phyloP scores from a whole-genome alignment of 2,888 invertebrate species.

The Anorthoa munda region DNA sequence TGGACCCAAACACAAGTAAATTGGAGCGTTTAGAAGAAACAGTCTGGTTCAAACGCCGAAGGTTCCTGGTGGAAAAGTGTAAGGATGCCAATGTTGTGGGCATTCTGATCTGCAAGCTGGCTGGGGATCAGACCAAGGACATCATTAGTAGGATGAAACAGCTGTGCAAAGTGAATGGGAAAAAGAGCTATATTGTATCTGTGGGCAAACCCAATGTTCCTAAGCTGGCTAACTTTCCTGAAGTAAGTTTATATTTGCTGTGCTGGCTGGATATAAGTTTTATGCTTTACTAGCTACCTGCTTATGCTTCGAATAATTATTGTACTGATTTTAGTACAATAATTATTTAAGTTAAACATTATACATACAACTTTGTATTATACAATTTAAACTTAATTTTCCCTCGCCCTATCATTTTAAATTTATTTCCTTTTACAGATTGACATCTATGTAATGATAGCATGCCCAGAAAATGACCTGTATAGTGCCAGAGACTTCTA shows the following conservation, averaged over 20 bases:
- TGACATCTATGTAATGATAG: slow-evolving; percentile 97
- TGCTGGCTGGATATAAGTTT: neutral
- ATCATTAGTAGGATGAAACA: slow-evolving; percentile 94
- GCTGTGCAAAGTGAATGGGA: slow-evolving; percentile 94
- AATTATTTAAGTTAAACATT: too few species aligned
- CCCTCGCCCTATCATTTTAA: neutral
- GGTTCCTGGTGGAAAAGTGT: slow-evolving; percentile 96
- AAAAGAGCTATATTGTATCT: slow-evolving; percentile 97
- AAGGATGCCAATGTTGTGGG: slow-evolving; percentile 97
- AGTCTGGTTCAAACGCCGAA: slow-evolving; percentile 94
- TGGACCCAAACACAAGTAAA: slow-evolving; percentile 85
- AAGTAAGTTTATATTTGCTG: slow-evolving; percentile 87
- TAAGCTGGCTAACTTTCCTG: slow-evolving; percentile 98
- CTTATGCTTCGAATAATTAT: neutral
- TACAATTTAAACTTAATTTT: neutral
- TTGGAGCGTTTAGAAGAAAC: slow-evolving; percentile 85
- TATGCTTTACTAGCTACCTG: neutral
- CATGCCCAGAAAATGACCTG: slow-evolving; percentile 97
- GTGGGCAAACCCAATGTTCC: slow-evolving; percentile 98
- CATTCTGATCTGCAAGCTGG: slow-evolving; percentile 97
- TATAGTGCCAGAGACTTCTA: slow-evolving; percentile 96
- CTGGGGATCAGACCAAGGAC: slow-evolving; percentile 94
- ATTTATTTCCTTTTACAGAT: slow-evolving; percentile 89
- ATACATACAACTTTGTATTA: too few species aligned
- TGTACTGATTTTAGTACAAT: too few species aligned